A percentile compares a stretch with the other conserved stretches of the same genome.
phyloP scores from a whole-genome alignment of 2,797 vertebrate species.

The Poeciliopsis gracilis region DNA sequence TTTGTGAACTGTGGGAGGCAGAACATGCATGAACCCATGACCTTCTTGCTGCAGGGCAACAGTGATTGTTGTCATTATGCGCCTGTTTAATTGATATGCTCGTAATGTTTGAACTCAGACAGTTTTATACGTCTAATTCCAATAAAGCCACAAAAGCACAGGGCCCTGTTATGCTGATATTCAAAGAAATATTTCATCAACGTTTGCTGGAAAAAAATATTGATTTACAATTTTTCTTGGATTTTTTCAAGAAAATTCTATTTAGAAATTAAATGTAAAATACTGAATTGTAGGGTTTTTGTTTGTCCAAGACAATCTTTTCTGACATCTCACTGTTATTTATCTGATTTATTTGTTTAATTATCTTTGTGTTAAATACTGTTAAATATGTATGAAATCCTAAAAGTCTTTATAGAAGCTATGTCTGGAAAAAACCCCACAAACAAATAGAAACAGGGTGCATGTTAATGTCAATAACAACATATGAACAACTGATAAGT shows the following conservation, averaged over 20 bases:
- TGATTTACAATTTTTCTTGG: neutral
- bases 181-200: neutral
- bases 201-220: neutral
- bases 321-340: neutral
- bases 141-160: neutral
- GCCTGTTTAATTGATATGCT: neutral
- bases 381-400: neutral
- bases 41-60: neutral
- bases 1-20: neutral
- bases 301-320: neutral
- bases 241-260: neutral
- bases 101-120: neutral
- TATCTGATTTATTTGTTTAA: neutral
- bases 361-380: neutral
- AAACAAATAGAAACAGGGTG: neutral
- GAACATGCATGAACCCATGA: neutral
- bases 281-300: neutral
- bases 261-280: neutral
- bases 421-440: constrained; percentile 15
- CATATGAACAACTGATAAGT: constrained; percentile 5
- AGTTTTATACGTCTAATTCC: neutral
- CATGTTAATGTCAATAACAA: neutral
- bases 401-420: constrained; percentile 24
- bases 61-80: neutral
- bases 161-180: neutral